Conservation (phyloP, 1,140 invertebrate species). For the Drosophila orosa region DNA sequence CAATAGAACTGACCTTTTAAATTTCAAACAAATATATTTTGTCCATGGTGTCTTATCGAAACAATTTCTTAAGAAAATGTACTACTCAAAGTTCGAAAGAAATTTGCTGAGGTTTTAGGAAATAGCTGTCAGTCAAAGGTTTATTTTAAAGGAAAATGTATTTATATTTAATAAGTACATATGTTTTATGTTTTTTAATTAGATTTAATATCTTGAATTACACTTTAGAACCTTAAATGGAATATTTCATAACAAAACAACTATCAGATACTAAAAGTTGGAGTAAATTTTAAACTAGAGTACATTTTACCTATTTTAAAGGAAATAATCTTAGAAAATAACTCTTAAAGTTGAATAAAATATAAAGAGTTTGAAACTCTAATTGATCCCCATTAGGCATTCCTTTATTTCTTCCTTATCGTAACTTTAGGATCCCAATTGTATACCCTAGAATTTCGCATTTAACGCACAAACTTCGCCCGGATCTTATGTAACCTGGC, state of each 20-base stretch:
- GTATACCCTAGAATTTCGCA: background rate
- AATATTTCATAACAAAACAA: background rate
- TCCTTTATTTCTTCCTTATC: background rate
- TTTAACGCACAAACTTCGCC: constrained; percentile 13
- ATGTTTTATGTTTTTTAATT: background rate
- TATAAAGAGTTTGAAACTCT: background rate
- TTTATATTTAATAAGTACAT: background rate
- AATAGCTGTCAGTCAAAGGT: background rate
- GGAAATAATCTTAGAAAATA: background rate
- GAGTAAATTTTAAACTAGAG: background rate
- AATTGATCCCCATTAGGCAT: background rate
- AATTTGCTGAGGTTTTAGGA: background rate
- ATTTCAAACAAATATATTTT: background rate
- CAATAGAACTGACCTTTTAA: background rate
- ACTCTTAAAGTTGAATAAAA: background rate
- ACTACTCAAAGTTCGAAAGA: background rate
- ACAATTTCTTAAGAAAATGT: no score
- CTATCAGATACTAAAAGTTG: accelerated
- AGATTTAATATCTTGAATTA: background rate
- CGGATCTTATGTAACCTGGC: constrained; percentile 33
- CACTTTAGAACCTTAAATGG: no score
- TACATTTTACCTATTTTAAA: background rate
- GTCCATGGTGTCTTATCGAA: background rate
- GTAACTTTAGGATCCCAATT: no score
- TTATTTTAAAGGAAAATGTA: background rate